Evolutionary conservation across 1,140 invertebrate genomes (phyloP).

Genomic region (fruit fly (Drosophila melanogaster)): DNA sequence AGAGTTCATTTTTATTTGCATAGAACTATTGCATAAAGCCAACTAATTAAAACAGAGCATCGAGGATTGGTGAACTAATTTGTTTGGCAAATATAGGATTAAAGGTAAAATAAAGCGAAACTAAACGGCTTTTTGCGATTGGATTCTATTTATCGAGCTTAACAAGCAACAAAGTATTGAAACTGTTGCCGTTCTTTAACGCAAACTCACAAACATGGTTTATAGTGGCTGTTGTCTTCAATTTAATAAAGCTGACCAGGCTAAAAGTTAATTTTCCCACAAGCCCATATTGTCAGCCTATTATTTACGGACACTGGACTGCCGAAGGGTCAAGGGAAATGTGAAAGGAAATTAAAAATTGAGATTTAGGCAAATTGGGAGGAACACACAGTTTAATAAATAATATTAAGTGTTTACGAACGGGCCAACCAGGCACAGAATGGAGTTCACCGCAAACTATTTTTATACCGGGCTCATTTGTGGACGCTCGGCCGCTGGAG

Average conservation of each 20-base stretch:
- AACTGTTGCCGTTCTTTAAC: too few relatives aligned
- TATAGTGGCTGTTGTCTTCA: neutral
- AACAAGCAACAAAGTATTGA: neutral
- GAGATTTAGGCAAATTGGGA: slow-evolving; percentile 38
- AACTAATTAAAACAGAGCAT: slow-evolving; percentile 5
- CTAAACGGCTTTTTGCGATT: neutral
- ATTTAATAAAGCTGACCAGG: slow-evolving; percentile 3
- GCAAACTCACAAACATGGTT: neutral
- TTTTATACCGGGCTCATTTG: slow-evolving; percentile 35
- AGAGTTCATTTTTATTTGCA: slow-evolving; percentile 5
- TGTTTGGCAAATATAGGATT: slow-evolving; percentile 12
- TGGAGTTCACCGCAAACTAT: slow-evolving; percentile 42
- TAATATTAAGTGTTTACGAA: slow-evolving; percentile 12
- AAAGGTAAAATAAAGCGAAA: neutral
- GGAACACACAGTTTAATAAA: slow-evolving; percentile 25
- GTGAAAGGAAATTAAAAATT: slow-evolving; percentile 21
- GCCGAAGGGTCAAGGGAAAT: slow-evolving; percentile 1
- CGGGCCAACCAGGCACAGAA: slow-evolving; percentile 2
- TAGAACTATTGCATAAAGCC: slow-evolving; percentile 12
- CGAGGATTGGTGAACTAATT: slow-evolving; percentile 5
- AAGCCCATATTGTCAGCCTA: slow-evolving; percentile 5
- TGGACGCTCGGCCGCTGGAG: slow-evolving; percentile 20
- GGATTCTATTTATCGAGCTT: neutral
- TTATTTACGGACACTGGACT: slow-evolving; percentile 7
- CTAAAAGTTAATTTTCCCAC: slow-evolving; percentile 4